phyloP scores from a whole-genome alignment of 1,140 invertebrate genomes.

The Anoplolepis gracilipes region DNA sequence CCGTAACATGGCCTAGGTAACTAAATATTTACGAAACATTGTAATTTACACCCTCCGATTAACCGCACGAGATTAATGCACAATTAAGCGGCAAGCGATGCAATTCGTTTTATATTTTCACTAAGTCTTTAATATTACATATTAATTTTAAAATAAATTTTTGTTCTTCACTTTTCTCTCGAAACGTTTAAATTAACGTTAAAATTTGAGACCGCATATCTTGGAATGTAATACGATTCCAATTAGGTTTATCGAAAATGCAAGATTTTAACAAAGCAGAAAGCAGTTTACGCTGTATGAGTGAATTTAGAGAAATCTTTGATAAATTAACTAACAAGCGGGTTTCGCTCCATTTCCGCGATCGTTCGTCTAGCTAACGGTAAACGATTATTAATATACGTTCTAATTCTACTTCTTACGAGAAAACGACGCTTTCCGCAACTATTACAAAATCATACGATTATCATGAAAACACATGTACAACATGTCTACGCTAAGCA shows the following conservation, averaged over 20 bases:
- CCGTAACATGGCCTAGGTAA: constrained; percentile 11
- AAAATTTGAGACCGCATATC: neutral
- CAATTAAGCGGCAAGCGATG: no score
- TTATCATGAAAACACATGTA: neutral
- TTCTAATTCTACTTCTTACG: constrained; percentile 30
- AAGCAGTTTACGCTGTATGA: neutral
- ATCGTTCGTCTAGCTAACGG: constrained; percentile 11
- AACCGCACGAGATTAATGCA: constrained; percentile 10
- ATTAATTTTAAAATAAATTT: neutral
- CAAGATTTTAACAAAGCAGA: neutral
- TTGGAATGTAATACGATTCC: neutral
- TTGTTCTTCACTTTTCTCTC: neutral
- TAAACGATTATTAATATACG: constrained; percentile 40
- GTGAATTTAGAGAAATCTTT: constrained; percentile 35
- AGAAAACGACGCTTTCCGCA: neutral
- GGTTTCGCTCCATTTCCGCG: constrained; percentile 54
- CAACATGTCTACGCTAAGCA: neutral
- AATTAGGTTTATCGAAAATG: neutral
- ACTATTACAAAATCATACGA: no score
- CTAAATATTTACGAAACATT: constrained; percentile 25
- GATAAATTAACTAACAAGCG: constrained; percentile 17
- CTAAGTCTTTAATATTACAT: no score
- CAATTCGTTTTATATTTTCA: neutral
- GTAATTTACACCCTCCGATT: constrained; percentile 27
- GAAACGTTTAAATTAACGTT: neutral